phyloP scores from a whole-genome alignment of 2,113 vertebrate genomes.

The Nymphicus hollandicus region DNA sequence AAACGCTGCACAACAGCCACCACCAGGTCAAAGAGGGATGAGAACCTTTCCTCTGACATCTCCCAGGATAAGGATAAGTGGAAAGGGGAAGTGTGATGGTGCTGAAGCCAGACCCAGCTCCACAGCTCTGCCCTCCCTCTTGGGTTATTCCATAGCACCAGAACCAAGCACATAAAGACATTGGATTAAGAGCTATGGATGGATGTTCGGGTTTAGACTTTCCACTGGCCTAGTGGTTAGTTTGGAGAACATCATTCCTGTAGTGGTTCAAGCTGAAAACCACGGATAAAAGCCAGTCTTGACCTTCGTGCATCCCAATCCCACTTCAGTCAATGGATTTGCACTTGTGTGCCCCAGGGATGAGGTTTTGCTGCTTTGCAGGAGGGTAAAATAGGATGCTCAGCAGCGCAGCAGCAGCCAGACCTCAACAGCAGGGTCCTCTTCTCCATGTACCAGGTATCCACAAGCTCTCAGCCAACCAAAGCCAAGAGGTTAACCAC shows the following conservation, averaged over 20 bases:
- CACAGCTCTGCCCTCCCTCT: not conserved
- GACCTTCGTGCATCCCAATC: not conserved
- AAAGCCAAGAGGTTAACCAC: not conserved
- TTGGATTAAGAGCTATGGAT: not conserved
- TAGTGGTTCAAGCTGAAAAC: not conserved
- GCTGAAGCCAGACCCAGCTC: not conserved
- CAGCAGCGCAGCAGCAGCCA: not conserved
- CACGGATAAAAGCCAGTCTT: not conserved
- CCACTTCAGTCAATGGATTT: not conserved
- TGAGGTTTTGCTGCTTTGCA: not conserved
- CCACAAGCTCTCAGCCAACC: not conserved
- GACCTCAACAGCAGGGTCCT: not conserved
- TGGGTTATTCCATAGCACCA: not conserved
- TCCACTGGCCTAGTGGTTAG: not conserved
- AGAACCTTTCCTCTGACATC: not conserved
- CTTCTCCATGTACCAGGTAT: not conserved
- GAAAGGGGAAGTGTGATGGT: not conserved
- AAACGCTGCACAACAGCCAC: too few relatives aligned
- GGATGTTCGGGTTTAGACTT: fast-evolving
- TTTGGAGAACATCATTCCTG: not conserved
- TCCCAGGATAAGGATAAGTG: not conserved
- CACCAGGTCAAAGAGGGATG: fast-evolving
- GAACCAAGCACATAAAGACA: not conserved
- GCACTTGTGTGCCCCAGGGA: not conserved
- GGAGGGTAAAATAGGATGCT: not conserved